Evolutionary conservation across 2,888 invertebrate genomes (phyloP), one percentile per base, ranked within the genome.

Genomic region (Netelia melanura): DNA sequence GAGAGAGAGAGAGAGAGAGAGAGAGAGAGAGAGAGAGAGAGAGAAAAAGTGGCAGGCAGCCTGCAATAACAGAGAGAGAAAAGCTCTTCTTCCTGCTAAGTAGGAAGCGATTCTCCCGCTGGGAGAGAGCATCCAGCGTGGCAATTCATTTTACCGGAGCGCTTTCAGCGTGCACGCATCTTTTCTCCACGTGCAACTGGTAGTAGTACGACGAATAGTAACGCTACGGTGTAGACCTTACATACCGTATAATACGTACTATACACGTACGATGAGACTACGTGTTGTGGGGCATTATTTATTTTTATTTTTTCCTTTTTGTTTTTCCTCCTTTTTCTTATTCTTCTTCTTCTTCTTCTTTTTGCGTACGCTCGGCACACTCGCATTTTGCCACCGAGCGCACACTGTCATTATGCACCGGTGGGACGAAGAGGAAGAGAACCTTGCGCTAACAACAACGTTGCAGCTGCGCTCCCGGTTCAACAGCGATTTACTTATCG

Each of bases 361-460:
- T 64, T 70, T 38, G 44, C 56, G 64, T 25, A n/a, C 58, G 71
- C 65, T 65, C 82, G 71, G 61, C 52, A 44, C 62, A 65, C 72
- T 68, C 65, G 65, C 65, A 58, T 44, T n/a, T 38, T 44, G 68
- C 76, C 56, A 71, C 72, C 38, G 67, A 68, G 52, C 72, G 67
- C 61, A 65, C 77, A 78, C 84, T 79, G 75, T 85, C 85, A 85
- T 85, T 85, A 85, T 85, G 85, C 85, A 82, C 82, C 81, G 84
- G 74, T 79, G 85, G 9, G 10, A 52, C 14, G 6, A 23, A 68
- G 68, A 52, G 14, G n/a, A 25, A 52, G 30, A 54, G 30, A n/a
- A 30, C 17, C 11, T 21, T 3, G 52, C 17, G 17, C n/a, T 56
- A 14, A 21, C 58, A 21, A 14, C 58, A 58, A 21, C 8, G 14